Base-by-base conservation (phyloP, 2,113 vertebrate species). In the Podarcis muralis region DNA sequence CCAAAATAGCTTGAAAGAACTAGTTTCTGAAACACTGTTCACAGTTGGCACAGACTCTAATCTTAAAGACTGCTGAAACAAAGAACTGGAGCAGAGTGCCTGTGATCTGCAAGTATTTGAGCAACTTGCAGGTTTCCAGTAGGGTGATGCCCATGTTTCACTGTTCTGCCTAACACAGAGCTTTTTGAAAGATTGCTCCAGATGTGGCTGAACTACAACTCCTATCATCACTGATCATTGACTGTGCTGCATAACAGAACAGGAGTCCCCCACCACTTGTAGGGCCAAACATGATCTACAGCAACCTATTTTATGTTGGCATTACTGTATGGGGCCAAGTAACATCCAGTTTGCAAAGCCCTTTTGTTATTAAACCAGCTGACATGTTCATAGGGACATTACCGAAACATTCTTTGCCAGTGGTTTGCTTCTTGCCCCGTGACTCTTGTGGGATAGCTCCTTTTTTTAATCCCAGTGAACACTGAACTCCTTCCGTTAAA, bases 401-500 rank as follows among this genome's bases (percentile, higher is more conserved):
- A 6, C 9, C 4, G 37, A 48, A 13, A 23, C 18, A 3, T 32
- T 74, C 23, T 23, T 53, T 2, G 12, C 53, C n/a, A 37, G 22
- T 75, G 71, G 71, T 85, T 74, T 3, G 27, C 13, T 74, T 30
- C 22, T 85, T 57, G 48, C 16, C 20, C 25, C 43, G 23, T 23
- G 32, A 20, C 74, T 81, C 86, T 82, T 20, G 3, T 32, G 65
- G 27, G 85, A 30, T 37, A 48, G 43, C 18, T 22, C 25, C 32
- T 80, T 87, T 87, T 62, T 86, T 62, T 2, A 20, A 81, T 35
- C 25, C 7, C 85, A 91, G 66, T 89, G 68, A 22, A 8, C 53
- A 8, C 1, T 72, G 81, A 90, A 87, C 72, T 87, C n/a, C 53
- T 68, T 81, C 93, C 0, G 0, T 89, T 92, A 91, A 93, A 84